Evolutionary conservation across 2,888 invertebrate genomes (phyloP), one percentile per base, ranked within the genome.

Genomic region (Apodemia mormo): DNA sequence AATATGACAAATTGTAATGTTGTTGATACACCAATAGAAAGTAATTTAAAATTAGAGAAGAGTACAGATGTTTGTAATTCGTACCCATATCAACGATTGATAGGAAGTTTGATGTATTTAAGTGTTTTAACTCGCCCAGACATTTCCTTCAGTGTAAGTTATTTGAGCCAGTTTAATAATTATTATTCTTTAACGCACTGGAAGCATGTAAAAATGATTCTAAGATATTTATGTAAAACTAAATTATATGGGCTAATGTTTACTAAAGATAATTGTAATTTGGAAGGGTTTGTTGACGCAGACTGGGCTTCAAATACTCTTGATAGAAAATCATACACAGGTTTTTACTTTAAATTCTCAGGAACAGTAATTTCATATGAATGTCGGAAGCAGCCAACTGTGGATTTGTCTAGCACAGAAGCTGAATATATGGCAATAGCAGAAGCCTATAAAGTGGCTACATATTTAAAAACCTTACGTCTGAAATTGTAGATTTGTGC

Each of bases 291-390:
- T 68, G 71, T 73, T 56, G 80, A 81, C 68, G 74, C 78, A 22
- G 79, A 79, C 64, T 78, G 73, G 70, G 80, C 76, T 12, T 74
- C 75, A 30, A 77, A 81, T 65, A 54, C 64, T 14, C 69, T 72
- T 22, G 74, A 77, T 22, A 68, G 81, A 68, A 76, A 73, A 66
- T 80, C 80, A 4, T 76, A 75, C 7, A 76, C 77, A 12, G 82
- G 81, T 0, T 78, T 75, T 68, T 69, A 78, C 6, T 80, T 79
- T 68, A 76, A 69, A 9, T 66, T 75, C 30, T 71, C 73, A 72
- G 76, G 76, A 67, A 78, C 77, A 54, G 70, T 76, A 66, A 74
- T 82, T n/a, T 74, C 76, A 37, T 82, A 83, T 83, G 72, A 72
- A 54, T 77, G 77, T 70, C 73, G 76, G 74, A 75, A 68, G 10